Conservation (phyloP, 2,888 invertebrate species). For the Kuschelorhynchus macadamiae region DNA sequence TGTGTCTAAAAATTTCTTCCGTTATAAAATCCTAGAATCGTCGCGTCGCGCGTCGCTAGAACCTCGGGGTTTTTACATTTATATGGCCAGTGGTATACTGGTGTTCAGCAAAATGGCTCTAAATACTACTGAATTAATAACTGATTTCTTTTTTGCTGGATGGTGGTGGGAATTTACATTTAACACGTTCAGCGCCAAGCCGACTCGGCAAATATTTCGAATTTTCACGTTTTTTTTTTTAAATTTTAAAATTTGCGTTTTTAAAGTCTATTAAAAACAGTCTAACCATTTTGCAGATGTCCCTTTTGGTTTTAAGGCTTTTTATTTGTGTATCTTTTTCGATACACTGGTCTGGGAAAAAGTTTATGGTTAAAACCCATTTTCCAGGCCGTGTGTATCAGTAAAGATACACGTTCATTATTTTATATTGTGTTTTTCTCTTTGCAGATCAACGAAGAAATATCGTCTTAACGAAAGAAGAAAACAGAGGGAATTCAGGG, state of each 20-base stretch:
- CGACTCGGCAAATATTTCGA: background rate
- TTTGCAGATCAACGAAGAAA: background rate
- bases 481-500: background rate
- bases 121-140: no score
- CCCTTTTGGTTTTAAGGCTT: background rate
- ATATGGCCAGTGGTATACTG: no score
- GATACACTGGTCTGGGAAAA: constrained; percentile 37
- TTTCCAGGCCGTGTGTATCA: constrained; percentile 14
- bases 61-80: no score
- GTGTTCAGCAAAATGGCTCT: no score
- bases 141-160: no score
- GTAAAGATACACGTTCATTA: constrained; percentile 3
- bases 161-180: no score
- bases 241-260: no score
- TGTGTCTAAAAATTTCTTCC: no score
- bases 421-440: constrained; percentile 3
- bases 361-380: constrained; percentile 3
- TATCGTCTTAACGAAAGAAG: background rate
- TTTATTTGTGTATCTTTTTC: constrained; percentile 32
- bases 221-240: background rate
- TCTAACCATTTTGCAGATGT: background rate
- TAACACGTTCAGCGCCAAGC: constrained; percentile 19
- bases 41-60: no score
- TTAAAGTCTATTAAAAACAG: background rate
- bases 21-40: no score